These are phyloP conservation scores for Clarias batrachus DNA, from an alignment of 2,113 vertebrate genomes.

Conservation along the genomic window DNA sequence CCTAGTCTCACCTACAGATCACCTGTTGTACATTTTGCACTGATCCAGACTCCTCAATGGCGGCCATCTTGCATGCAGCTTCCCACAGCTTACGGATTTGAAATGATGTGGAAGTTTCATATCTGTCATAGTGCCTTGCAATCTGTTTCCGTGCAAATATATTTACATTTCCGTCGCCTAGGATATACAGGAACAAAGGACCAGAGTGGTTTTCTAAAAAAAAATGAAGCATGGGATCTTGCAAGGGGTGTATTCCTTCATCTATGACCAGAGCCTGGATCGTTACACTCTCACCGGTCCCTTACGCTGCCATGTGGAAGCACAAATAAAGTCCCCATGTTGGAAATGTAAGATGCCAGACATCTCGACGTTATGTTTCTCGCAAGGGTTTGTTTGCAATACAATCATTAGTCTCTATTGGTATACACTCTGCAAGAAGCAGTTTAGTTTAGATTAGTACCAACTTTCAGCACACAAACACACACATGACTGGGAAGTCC, in stretches of 20 bases:
- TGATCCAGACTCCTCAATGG: not conserved
- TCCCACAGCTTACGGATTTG: not conserved
- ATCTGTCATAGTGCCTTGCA: not conserved
- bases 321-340: not conserved
- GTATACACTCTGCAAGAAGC: not conserved
- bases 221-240: not conserved
- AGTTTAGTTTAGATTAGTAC: slow-evolving; percentile 16
- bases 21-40: not conserved
- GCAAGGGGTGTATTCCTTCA: not conserved
- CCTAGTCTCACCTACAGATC: not conserved
- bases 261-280: not conserved
- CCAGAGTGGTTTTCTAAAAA: not conserved
- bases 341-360: not conserved
- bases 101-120: not conserved
- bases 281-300: not conserved
- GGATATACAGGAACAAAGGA: not conserved
- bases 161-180: not conserved
- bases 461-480: slow-evolving; percentile 5
- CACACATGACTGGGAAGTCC: slow-evolving; percentile 20
- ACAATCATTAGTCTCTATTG: not conserved
- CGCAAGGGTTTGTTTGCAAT: not conserved
- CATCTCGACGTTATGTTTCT: not conserved
- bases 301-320: not conserved
- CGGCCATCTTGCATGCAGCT: not conserved
- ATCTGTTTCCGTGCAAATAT: not conserved